Percentiles rank a stretch among this genome's conserved stretches.
These are phyloP conservation scores for Prosopocoilus inquinatus DNA, from an alignment of 2,888 invertebrate species.

Conservation along the genomic window DNA sequence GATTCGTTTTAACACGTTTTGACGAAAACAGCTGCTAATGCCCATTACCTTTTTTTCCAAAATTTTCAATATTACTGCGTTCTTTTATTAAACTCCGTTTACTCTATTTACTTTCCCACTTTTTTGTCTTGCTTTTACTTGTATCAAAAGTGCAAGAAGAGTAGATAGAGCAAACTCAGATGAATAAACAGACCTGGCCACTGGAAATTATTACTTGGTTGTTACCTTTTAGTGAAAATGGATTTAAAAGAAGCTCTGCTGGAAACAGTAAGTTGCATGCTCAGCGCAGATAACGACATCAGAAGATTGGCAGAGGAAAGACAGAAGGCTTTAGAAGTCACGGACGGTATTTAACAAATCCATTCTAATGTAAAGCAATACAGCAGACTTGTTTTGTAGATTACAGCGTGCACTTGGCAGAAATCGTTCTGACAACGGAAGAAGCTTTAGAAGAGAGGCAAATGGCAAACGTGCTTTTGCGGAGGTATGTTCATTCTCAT, in stretches of 20 bases:
- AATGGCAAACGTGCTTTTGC: conserved; percentile 26
- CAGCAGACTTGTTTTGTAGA: conserved; percentile 15
- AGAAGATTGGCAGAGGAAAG: conserved; percentile 35
- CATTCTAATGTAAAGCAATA: neutral
- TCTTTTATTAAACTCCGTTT: too few species aligned
- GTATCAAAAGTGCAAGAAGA: too few species aligned
- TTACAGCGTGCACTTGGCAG: conserved; percentile 25
- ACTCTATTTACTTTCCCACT: too few species aligned
- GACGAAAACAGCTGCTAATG: too few species aligned
- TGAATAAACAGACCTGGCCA: too few species aligned
- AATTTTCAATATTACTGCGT: too few species aligned
- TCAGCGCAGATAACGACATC: conserved; percentile 34
- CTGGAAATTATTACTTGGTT: too few species aligned
- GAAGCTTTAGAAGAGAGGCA: conserved; percentile 28
- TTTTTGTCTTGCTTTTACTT: too few species aligned
- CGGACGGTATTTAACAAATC: conserved; percentile 30
- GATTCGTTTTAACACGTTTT: too few species aligned
- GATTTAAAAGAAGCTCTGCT: conserved; percentile 36
- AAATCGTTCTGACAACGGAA: conserved; percentile 26
- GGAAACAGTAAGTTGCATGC: conserved; percentile 36
- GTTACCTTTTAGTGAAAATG: conserved; percentile 4
- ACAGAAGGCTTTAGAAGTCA: conserved; percentile 37
- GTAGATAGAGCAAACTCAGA: too few species aligned
- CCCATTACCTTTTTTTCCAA: too few species aligned
- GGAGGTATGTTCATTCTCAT: conserved; percentile 23